These are phyloP conservation scores for Scaptomyza graminum DNA, from an alignment of 1,140 invertebrate species.

Conservation along the genomic window DNA sequence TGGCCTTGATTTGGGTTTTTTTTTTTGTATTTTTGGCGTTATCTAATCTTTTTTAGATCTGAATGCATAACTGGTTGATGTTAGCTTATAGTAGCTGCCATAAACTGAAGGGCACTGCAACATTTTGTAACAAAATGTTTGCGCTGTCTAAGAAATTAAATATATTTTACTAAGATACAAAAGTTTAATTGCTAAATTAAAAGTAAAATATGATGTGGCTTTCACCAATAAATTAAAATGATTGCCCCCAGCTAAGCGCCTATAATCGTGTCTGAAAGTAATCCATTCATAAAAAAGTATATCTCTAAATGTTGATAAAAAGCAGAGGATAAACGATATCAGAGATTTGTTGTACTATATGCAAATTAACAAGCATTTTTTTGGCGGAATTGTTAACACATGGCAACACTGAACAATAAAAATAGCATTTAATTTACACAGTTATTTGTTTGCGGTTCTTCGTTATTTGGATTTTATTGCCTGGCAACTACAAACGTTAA, in stretches of 20 bases:
- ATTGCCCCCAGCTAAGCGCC: no score
- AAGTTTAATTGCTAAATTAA: no score
- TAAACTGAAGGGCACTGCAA: slow-evolving; percentile 17
- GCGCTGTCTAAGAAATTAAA: not conserved
- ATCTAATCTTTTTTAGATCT: slow-evolving; percentile 64
- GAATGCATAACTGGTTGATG: slow-evolving; percentile 16
- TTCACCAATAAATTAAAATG: no score
- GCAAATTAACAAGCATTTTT: slow-evolving; percentile 27
- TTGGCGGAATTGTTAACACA: slow-evolving; percentile 7
- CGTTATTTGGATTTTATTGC: slow-evolving; percentile 23
- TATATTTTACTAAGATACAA: no score
- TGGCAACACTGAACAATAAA: not conserved
- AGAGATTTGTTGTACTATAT: slow-evolving; percentile 24
- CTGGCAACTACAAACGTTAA: slow-evolving; percentile 35
- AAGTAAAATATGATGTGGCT: slow-evolving; percentile 8
- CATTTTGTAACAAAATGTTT: slow-evolving; percentile 21
- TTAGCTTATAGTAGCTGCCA: slow-evolving; percentile 7
- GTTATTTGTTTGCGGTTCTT: slow-evolving; percentile 2
- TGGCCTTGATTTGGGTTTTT: slow-evolving; percentile 58
- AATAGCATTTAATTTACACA: no score
- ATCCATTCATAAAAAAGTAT: not conserved
- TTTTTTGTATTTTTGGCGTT: slow-evolving; percentile 31
- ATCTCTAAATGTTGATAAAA: slow-evolving; percentile 12
- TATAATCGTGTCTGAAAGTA: not conserved
- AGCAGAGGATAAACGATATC: slow-evolving; percentile 24